A percentile compares a stretch with the other conserved stretches of the same genome.
These are phyloP conservation scores for Melinopterus prodromus DNA, from an alignment of 2,888 invertebrate genomes.

Conservation along the genomic window DNA sequence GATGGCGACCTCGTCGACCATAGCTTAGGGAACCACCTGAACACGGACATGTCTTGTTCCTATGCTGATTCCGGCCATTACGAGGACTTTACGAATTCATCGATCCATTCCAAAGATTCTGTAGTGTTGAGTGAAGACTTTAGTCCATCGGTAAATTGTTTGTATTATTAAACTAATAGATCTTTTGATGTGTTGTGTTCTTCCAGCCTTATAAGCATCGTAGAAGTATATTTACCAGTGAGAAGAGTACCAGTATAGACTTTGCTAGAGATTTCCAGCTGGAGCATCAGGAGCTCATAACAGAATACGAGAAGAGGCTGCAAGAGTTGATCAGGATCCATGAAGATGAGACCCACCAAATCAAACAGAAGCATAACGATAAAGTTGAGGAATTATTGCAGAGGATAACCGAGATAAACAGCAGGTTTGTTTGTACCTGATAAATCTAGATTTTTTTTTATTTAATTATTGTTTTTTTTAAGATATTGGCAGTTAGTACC, in stretches of 20 bases:
- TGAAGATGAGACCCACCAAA: constrained; percentile 73
- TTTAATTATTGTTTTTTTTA: constrained; percentile 1
- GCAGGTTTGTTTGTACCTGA: constrained; percentile 63
- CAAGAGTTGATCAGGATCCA: constrained; percentile 76
- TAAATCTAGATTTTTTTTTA: neutral
- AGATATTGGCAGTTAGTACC: constrained; percentile 80
- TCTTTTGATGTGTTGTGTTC: neutral
- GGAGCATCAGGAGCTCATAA: constrained; percentile 73
- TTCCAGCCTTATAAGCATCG: constrained; percentile 48
- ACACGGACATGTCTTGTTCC: constrained; percentile 74
- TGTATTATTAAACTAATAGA: neutral
- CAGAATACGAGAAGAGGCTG: constrained; percentile 78
- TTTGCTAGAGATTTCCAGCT: constrained; percentile 65
- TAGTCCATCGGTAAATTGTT: constrained; percentile 44
- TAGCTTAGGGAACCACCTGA: constrained; percentile 45
- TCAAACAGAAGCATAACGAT: constrained; percentile 82
- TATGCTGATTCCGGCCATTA: constrained; percentile 88
- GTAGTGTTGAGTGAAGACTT: constrained; percentile 57
- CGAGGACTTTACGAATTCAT: constrained; percentile 81
- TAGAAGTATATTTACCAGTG: constrained; percentile 38
- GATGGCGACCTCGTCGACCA: constrained; percentile 45
- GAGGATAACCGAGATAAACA: constrained; percentile 78
- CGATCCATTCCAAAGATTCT: constrained; percentile 81
- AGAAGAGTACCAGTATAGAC: constrained; percentile 52
- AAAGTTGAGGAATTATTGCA: constrained; percentile 78